Evolutionary conservation across 1,140 invertebrate species (phyloP), one percentile per base, ranked within the genome.

Genomic region (Lepidurus arcticus): DNA sequence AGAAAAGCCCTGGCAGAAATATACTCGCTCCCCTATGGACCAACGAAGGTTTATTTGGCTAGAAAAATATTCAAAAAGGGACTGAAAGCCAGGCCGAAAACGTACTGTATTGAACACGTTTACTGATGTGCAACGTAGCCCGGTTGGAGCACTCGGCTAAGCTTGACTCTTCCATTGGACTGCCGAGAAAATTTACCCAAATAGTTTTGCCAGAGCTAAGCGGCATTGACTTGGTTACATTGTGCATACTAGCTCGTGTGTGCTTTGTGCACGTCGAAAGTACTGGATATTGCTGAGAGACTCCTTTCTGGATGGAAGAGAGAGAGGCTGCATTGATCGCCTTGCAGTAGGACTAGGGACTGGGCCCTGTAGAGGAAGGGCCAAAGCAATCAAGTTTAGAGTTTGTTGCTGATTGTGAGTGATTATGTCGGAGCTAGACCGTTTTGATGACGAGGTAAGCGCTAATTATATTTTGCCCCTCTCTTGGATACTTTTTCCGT

Each of bases 301-400:
- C 53, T 65, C 16, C n/a, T 65, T 65, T 65, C 53, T 65, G 53
- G 53, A 65, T 65, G 53, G 53, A 65, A 65, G 53, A 65, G 53
- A 65, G 53, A 65, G 53, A 65, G 53, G 53, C 53, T 65, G 53
- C 53, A 65, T 65, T 65, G 53, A 65, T 65, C 53, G 53, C 53
- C 53, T 16, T 65, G 53, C 53, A 65, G 53, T 65, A 65, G 53
- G 53, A 65, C 53, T 65, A 65, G 53, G 53, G 53, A 65, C 53
- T 65, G 53, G 53, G 53, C 53, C 53, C 53, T n/a, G 53, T 16
- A 65, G 53, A 65, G 53, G 53, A 65, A 65, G 53, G 53, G 53
- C 53, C 8, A 65, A n/a, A 21, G 53, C 53, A 65, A 65, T 65
- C 53, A 65, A n/a, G 53, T 65, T 65, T 65, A 21, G 53, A 65